Base-by-base conservation (phyloP, 2,888 invertebrate species). In the Sacculina carcini region DNA sequence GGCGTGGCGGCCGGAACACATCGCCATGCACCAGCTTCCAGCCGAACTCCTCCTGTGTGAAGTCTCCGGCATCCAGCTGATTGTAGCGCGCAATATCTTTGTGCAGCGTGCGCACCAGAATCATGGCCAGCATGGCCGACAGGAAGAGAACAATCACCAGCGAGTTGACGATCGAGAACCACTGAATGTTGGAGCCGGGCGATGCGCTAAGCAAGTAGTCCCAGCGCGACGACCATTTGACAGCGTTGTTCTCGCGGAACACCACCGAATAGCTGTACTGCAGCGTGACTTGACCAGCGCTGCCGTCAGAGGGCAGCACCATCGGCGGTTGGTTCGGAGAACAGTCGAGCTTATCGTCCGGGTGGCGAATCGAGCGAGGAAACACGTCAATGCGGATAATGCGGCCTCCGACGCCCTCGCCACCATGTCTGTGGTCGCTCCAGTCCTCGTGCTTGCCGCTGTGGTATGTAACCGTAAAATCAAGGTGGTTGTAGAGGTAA, bases 121-220 rank as follows among this genome's bases (percentile, higher is more conserved):
- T 98, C 96, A 98, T 98, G 28, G 94, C 96, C 16, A 98, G 92
- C 96, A 98, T 98, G 58, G 96, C 98, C 58, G 92, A 89, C 21
- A 98, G 70, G 68, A 98, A 98, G 31, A 92, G 69, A 2, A 90
- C 90, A 61, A 98, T 98, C 52, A 98, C 90, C 60, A 98, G 70
- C 0, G 94, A 94, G 67, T 98, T 98, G 55, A 98, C 71, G 62
- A 98, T 98, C 57, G 90, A 92, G 66, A 96, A 94, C 96, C 94
- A 96, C 65, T 96, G 94, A 60, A 96, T 94, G 64, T 94, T 94
- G 1, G 94, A 86, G 64, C 94, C 90, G 0, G 90, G 92, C 83
- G 92, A 89, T 0, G 94, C 90, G 67, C 94, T 90, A 53, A 98
- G 69, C 56, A 98, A 94, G 66, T 98, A 98, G 67, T 98, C 98